Evolutionary conservation across 2,888 invertebrate genomes (phyloP).

Genomic region (Campaea margaritaria): DNA sequence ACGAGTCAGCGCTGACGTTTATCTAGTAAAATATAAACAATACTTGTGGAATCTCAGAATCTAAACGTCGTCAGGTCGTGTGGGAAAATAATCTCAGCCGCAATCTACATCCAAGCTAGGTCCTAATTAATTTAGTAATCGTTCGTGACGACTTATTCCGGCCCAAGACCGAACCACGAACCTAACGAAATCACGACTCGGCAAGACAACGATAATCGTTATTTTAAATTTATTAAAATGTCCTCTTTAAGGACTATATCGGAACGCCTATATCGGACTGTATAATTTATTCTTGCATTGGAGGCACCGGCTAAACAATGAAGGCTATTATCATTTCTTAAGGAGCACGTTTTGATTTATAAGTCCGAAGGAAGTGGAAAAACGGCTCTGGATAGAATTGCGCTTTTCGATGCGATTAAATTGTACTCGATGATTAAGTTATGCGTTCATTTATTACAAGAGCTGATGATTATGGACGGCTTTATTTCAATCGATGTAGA

Average conservation of each 20-base stretch:
- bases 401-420: constrained; percentile 6
- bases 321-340: constrained; percentile 74
- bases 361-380: constrained; percentile 46
- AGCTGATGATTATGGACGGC: neutral
- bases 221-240: constrained; percentile 86
- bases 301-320: constrained; percentile 75
- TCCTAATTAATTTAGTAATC: constrained; percentile 85
- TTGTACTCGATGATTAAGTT: constrained; percentile 1
- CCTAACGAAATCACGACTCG: constrained; percentile 85
- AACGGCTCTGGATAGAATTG: constrained; percentile 19
- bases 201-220: constrained; percentile 84
- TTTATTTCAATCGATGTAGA: neutral
- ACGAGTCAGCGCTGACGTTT: constrained; percentile 36
- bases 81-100: constrained; percentile 82
- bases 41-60: constrained; percentile 74
- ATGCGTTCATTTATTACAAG: neutral
- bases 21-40: constrained; percentile 62
- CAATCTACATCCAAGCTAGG: constrained; percentile 83
- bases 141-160: constrained; percentile 85
- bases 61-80: constrained; percentile 76
- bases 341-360: constrained; percentile 65
- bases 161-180: constrained; percentile 79
- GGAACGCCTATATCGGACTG: constrained; percentile 81
- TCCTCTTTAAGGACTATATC: constrained; percentile 84
- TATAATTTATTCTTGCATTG: constrained; percentile 81